Conservation (phyloP, 2,113 vertebrate species). For the Ochotona curzoniae region DNA sequence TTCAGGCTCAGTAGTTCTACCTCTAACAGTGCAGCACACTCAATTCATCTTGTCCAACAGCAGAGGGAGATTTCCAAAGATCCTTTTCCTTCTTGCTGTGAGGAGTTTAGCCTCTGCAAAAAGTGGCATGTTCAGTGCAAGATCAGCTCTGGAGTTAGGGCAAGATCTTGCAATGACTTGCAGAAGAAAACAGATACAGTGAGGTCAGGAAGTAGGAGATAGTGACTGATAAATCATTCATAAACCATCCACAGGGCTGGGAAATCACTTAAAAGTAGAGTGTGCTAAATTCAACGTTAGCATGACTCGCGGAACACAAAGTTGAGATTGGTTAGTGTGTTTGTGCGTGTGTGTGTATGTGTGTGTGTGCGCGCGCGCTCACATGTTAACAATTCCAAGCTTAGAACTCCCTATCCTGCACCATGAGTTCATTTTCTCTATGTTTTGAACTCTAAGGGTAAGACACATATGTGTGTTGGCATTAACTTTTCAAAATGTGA, state of each 20-base stretch:
- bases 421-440: neutral
- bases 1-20: slow-evolving; percentile 68
- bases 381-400: neutral
- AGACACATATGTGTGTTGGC: neutral
- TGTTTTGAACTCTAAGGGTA: neutral
- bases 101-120: slow-evolving; percentile 54
- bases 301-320: neutral
- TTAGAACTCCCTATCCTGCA: neutral
- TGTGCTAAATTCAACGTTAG: neutral
- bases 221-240: neutral
- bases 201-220: slow-evolving; percentile 34
- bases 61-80: slow-evolving; percentile 47
- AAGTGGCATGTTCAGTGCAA: slow-evolving; percentile 9
- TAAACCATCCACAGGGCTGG: neutral
- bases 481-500: neutral
- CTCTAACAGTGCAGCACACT: slow-evolving; percentile 22
- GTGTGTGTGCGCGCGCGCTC: no score
- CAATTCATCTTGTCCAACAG: slow-evolving; percentile 57
- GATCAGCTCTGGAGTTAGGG: slow-evolving; percentile 5
- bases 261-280: neutral
- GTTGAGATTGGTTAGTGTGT: neutral
- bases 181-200: slow-evolving; percentile 24
- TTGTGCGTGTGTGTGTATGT: no score
- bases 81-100: slow-evolving; percentile 22
- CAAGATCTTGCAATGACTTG: neutral